phyloP scores from a whole-genome alignment of 2,113 vertebrate genomes.

The Dasyprocta punctata region DNA sequence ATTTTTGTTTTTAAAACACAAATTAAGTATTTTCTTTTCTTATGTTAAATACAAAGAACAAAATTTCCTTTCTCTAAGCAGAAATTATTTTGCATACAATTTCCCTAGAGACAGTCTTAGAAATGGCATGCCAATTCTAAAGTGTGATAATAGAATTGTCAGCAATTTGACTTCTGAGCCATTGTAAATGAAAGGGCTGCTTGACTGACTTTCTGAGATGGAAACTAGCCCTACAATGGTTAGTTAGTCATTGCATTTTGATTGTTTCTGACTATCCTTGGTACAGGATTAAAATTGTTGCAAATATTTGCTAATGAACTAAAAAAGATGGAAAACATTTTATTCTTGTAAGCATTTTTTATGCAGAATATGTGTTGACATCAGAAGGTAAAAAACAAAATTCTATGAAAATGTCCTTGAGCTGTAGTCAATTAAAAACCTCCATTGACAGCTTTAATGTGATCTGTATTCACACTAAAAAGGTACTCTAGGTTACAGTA shows the following conservation, averaged over 20 bases:
- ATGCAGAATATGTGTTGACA: not conserved
- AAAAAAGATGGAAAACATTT: not conserved
- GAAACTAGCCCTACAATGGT: not conserved
- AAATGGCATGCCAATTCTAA: slow-evolving; percentile 3
- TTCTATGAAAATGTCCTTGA: not conserved
- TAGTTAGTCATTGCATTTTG: slow-evolving; percentile 49
- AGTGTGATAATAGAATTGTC: not conserved
- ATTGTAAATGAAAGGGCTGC: slow-evolving; percentile 43
- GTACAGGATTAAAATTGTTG: not conserved
- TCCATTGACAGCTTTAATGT: slow-evolving; percentile 18
- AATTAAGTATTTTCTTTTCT: not conserved
- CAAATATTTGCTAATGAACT: not conserved
- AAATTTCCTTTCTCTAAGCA: slow-evolving; percentile 32
- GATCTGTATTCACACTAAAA: not conserved
- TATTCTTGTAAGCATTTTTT: slow-evolving; percentile 48
- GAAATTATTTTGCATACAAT: not conserved
- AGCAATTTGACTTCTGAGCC: slow-evolving; percentile 59
- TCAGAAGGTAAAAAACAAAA: not conserved
- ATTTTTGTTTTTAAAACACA: slow-evolving; percentile 22
- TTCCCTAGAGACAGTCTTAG: slow-evolving; percentile 40
- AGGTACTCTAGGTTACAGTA: not conserved
- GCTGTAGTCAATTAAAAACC: slow-evolving; percentile 18
- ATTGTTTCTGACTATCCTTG: slow-evolving; percentile 9
- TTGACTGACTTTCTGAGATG: not conserved
- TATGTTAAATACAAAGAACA: not conserved